Conservation (phyloP, 2,797 vertebrate genomes). For the Mormyrops attenuatus region DNA sequence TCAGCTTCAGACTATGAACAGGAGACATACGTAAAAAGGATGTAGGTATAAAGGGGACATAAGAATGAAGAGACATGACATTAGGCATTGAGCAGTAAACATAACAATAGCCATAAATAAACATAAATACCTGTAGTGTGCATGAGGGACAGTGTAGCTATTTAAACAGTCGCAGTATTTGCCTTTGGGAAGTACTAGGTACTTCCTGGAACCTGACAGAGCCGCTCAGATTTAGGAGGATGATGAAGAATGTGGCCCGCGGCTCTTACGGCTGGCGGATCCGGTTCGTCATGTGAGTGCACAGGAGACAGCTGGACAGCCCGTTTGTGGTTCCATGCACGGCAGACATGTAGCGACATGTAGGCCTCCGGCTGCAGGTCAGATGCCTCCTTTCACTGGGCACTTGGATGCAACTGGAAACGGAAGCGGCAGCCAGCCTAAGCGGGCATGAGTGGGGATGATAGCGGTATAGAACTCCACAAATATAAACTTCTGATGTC, state of each 20-base stretch:
- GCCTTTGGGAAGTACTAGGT: not conserved
- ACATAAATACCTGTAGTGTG: not conserved
- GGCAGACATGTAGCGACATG: not conserved
- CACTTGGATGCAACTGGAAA: not conserved
- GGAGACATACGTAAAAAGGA: not conserved
- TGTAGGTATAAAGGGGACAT: not conserved
- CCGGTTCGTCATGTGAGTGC: slow-evolving; percentile 9
- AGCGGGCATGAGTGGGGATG: not conserved
- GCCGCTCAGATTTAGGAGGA: not conserved
- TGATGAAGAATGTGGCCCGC: not conserved
- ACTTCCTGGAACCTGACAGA: not conserved
- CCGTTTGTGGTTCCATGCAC: not conserved
- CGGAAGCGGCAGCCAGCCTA: not conserved
- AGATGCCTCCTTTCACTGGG: not conserved
- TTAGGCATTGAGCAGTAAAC: not conserved
- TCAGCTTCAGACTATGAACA: not conserved
- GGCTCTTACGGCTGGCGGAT: slow-evolving; percentile 7
- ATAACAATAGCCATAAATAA: not conserved
- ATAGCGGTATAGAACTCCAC: not conserved
- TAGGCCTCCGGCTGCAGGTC: not conserved
- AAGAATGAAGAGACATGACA: not conserved
- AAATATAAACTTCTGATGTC: not conserved
- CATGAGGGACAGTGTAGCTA: not conserved
- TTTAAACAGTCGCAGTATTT: not conserved
- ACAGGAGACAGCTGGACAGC: slow-evolving; percentile 13